Conservation (phyloP, 64 coral and sea anemone genomes). For the Actinia tenebrosa region DNA sequence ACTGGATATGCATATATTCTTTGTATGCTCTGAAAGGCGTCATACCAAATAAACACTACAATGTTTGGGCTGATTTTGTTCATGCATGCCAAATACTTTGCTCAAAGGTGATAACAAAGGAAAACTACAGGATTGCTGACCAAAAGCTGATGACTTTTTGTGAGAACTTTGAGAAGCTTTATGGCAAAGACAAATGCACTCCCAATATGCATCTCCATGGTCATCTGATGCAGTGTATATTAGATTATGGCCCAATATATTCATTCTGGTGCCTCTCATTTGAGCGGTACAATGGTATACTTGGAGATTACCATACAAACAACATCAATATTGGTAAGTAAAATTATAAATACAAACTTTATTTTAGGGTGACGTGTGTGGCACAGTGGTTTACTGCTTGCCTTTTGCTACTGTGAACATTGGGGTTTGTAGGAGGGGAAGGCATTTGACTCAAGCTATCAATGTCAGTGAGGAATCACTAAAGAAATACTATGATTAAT, state of each 20-base stretch:
- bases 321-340: too few species aligned
- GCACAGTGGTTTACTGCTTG: too few species aligned
- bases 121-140: background rate
- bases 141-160: slow-evolving; percentile 16
- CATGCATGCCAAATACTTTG: slow-evolving; percentile 13
- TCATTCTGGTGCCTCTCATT: slow-evolving; percentile 38
- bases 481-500: too few species aligned
- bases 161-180: slow-evolving; percentile 20
- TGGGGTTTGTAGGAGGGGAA: too few species aligned
- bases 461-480: too few species aligned
- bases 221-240: slow-evolving; percentile 18
- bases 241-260: slow-evolving; percentile 31
- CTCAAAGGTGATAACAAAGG: background rate
- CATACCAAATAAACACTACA: slow-evolving; percentile 10
- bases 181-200: slow-evolving; percentile 17
- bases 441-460: too few species aligned
- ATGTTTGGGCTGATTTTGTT: slow-evolving; percentile 24
- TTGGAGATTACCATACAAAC: slow-evolving; percentile 16
- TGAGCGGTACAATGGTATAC: slow-evolving; percentile 23
- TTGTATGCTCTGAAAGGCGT: background rate
- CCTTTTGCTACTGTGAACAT: too few species aligned
- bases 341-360: too few species aligned
- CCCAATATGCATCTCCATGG: slow-evolving; percentile 43
- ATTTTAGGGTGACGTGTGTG: too few species aligned
- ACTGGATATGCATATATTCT: slow-evolving; percentile 13